Conservation (phyloP, 2,888 invertebrate genomes). For the Germaria angustata region DNA sequence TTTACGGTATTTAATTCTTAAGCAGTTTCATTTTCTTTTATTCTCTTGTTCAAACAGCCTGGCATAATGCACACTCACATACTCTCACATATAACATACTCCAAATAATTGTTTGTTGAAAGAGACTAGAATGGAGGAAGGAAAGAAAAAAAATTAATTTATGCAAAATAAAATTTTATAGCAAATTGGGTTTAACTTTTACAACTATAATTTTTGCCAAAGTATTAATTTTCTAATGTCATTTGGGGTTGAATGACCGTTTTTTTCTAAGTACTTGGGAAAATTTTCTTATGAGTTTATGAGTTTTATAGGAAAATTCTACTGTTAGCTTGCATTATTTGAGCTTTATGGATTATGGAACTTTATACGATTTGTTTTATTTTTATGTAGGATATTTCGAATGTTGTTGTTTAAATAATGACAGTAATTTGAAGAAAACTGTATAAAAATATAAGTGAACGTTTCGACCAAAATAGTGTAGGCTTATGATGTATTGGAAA, state of each 20-base stretch:
- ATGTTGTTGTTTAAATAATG: too few species aligned
- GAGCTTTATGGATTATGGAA: too few species aligned
- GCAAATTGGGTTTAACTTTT: slow-evolving; percentile 43
- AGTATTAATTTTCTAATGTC: slow-evolving; percentile 40
- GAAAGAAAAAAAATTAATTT: background rate
- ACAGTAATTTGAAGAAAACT: too few species aligned
- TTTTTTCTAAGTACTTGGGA: background rate
- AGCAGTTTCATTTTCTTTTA: slow-evolving; percentile 21
- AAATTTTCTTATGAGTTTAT: background rate
- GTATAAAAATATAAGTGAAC: too few species aligned
- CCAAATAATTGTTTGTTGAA: slow-evolving; percentile 18
- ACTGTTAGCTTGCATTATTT: background rate
- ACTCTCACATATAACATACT: background rate
- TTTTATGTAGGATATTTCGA: too few species aligned
- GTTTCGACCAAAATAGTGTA: too few species aligned
- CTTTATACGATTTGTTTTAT: too few species aligned
- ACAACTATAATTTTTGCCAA: slow-evolving; percentile 29
- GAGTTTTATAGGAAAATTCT: background rate
- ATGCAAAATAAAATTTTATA: slow-evolving; percentile 49
- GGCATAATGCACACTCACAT: background rate
- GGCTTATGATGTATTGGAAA: too few species aligned
- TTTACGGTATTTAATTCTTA: slow-evolving; percentile 49
- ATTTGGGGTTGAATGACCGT: background rate
- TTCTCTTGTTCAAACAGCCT: slow-evolving; percentile 7
- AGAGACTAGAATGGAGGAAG: background rate